Conservation (phyloP, 2,113 vertebrate genomes). For the Gymnocephalus cernua region DNA sequence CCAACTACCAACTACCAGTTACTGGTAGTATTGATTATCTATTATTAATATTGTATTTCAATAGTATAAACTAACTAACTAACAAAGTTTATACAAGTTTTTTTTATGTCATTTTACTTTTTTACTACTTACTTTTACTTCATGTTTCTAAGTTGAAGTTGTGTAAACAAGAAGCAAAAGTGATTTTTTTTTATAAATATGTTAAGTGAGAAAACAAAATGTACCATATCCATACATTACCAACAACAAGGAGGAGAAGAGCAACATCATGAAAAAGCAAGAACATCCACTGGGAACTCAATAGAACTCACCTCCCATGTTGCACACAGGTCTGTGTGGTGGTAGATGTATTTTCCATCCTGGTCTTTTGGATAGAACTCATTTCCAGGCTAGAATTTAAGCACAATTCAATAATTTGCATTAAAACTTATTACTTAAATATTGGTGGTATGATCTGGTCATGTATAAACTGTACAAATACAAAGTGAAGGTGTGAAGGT, state of each 20-base stretch:
- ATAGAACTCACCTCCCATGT: slow-evolving; percentile 93
- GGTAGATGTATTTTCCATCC: slow-evolving; percentile 89
- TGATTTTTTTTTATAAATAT: too few species aligned
- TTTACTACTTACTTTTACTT: too few species aligned
- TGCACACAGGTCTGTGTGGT: slow-evolving; percentile 89
- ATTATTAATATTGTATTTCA: too few species aligned
- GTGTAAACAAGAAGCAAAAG: too few species aligned
- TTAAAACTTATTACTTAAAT: neutral
- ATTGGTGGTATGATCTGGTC: neutral
- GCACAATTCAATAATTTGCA: slow-evolving; percentile 3
- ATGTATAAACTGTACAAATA: neutral
- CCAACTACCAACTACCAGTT: too few species aligned
- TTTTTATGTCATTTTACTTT: too few species aligned
- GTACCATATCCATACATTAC: neutral
- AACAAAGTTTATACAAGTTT: too few species aligned
- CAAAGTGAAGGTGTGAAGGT: neutral
- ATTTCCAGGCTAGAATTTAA: slow-evolving; percentile 89
- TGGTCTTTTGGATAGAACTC: slow-evolving; percentile 87
- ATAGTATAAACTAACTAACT: too few species aligned
- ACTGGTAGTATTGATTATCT: too few species aligned
- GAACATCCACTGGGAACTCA: neutral
- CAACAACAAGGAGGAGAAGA: neutral
- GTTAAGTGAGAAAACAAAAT: neutral
- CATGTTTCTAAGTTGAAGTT: too few species aligned
- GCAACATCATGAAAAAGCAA: neutral